A percentile compares a stretch with the other conserved stretches of the same genome.
Conservation (phyloP, 2,113 vertebrate species). For the Gorsachius goisagi region DNA sequence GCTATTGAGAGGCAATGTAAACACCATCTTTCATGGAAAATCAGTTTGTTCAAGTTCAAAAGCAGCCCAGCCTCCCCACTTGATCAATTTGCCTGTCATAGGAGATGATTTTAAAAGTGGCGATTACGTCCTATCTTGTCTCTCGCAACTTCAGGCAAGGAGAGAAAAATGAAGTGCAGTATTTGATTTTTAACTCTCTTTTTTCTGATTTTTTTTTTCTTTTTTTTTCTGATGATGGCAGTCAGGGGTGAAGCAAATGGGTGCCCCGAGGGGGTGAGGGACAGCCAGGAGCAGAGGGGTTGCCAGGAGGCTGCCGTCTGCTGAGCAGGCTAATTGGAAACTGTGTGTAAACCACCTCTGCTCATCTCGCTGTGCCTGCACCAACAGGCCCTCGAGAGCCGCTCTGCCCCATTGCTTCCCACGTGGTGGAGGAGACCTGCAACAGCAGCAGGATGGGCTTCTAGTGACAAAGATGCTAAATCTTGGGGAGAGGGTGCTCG, state of each 20-base stretch:
- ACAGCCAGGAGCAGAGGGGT: neutral
- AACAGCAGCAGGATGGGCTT: neutral
- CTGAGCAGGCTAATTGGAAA: neutral
- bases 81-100: conserved; percentile 57
- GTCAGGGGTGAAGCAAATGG: neutral
- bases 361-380: neutral
- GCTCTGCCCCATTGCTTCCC: neutral
- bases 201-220: neutral
- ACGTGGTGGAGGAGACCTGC: neutral
- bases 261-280: neutral
- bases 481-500: neutral
- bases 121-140: neutral
- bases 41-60: neutral
- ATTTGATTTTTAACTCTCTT: neutral
- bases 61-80: neutral
- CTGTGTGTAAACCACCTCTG: neutral
- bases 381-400: neutral
- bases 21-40: neutral
- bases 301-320: neutral
- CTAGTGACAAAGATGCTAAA: neutral
- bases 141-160: neutral
- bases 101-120: conserved; percentile 36
- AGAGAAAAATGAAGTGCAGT: neutral
- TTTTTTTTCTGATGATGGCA: neutral
- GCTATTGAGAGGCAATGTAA: neutral